phyloP scores from a whole-genome alignment of 2,888 invertebrate species.

The Laothoe populi region DNA sequence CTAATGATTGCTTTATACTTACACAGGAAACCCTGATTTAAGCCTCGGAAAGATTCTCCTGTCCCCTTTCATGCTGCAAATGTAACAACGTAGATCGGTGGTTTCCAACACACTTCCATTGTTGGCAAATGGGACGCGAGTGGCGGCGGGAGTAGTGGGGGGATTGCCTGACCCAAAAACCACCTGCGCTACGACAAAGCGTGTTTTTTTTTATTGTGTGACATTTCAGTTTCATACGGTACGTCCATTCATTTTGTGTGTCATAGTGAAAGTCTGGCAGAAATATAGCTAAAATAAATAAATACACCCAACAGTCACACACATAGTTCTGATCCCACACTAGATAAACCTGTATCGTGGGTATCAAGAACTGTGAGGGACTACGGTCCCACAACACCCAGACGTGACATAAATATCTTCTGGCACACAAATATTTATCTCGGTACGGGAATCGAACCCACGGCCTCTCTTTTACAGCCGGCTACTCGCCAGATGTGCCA shows the following conservation, averaged over 20 bases:
- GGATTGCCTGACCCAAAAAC: slow-evolving; percentile 20
- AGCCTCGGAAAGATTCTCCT: neutral
- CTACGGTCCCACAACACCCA: too few species aligned
- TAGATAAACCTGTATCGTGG: too few species aligned
- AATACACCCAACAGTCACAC: too few species aligned
- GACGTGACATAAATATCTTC: too few species aligned
- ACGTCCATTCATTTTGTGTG: neutral
- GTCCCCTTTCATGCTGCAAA: neutral
- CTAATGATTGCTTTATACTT: neutral
- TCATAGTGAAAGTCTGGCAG: neutral
- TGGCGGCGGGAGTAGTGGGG: neutral
- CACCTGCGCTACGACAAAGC: slow-evolving; percentile 18
- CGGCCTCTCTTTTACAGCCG: too few species aligned
- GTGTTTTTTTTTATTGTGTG: neutral
- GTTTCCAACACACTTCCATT: slow-evolving; percentile 7
- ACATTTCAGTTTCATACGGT: slow-evolving; percentile 1
- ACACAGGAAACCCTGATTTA: neutral
- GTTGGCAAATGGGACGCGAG: slow-evolving; percentile 20
- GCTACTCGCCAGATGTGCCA: too few species aligned
- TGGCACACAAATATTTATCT: too few species aligned
- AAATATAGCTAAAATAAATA: too few species aligned
- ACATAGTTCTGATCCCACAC: too few species aligned
- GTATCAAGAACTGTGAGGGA: too few species aligned
- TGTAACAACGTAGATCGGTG: slow-evolving; percentile 8
- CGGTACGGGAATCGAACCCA: too few species aligned